Conservation (phyloP, 1,140 invertebrate species). For the Hycleus cichorii region DNA sequence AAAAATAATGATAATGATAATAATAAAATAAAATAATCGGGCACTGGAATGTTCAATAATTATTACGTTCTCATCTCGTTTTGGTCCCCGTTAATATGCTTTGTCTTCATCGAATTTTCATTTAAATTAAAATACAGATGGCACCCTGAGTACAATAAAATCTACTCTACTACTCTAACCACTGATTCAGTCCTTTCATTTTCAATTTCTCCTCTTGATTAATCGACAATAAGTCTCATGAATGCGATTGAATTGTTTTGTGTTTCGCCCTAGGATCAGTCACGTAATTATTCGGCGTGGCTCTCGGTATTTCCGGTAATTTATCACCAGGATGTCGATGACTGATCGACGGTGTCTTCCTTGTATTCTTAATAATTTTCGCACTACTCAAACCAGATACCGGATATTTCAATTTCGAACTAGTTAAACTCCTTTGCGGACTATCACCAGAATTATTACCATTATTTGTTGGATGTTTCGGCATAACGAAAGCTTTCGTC, state of each 20-base stretch:
- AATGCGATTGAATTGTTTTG: conserved; percentile 38
- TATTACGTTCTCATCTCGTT: too few species aligned
- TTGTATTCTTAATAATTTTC: conserved; percentile 49
- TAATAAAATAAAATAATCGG: too few species aligned
- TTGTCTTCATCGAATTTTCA: neutral
- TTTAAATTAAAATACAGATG: conserved; percentile 34
- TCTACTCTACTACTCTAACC: too few species aligned
- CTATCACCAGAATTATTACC: conserved; percentile 19
- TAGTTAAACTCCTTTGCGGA: conserved; percentile 23
- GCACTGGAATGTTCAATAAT: too few species aligned
- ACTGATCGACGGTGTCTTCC: conserved; percentile 47
- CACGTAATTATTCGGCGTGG: conserved; percentile 40
- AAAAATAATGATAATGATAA: too few species aligned
- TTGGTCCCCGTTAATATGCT: too few species aligned
- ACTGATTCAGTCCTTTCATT: too few species aligned
- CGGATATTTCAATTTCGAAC: conserved; percentile 48
- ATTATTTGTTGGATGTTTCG: conserved; percentile 48
- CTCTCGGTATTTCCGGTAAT: conserved; percentile 42
- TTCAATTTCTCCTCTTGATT: neutral
- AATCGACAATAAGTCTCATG: conserved; percentile 14
- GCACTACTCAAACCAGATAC: conserved; percentile 54
- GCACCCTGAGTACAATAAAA: conserved; percentile 38
- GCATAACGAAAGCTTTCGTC: conserved; percentile 72
- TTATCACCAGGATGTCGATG: conserved; percentile 56
- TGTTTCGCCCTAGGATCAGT: conserved; percentile 37